Conservation (phyloP, 2,113 vertebrate species). For the Petrocephalus zakoni region DNA sequence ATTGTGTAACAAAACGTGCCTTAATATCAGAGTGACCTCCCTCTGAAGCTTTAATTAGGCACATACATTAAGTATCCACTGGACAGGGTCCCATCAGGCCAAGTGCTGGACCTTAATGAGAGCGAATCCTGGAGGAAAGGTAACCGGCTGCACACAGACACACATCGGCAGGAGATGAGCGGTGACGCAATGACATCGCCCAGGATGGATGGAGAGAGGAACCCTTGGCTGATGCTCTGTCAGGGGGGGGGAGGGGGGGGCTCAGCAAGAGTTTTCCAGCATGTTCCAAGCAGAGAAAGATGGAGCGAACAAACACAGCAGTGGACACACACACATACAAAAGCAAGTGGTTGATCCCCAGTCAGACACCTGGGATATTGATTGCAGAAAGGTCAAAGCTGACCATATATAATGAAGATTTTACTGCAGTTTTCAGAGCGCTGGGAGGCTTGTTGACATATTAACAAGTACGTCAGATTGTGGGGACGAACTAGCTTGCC, state of each 20-base stretch:
- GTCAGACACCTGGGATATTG: neutral
- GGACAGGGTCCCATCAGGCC: neutral
- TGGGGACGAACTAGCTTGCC: neutral
- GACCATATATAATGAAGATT: slow-evolving; percentile 15
- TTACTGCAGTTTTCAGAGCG: slow-evolving; percentile 5
- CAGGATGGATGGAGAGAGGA: neutral
- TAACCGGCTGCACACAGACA: neutral
- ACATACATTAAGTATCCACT: neutral
- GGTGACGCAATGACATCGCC: neutral
- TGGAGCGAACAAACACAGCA: neutral
- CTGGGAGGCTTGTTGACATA: neutral
- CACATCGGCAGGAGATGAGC: neutral
- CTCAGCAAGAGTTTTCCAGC: neutral
- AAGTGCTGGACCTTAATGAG: slow-evolving; percentile 16
- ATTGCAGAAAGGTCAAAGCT: slow-evolving; percentile 18
- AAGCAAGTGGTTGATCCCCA: neutral
- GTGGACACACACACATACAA: neutral
- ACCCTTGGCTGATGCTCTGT: neutral
- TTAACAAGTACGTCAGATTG: neutral
- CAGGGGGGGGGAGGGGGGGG: neutral
- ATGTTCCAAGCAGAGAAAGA: neutral
- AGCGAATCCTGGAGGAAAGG: neutral
- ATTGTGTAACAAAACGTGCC: neutral
- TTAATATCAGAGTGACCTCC: neutral
- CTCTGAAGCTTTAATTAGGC: neutral